Percentiles rank a stretch among this genome's conserved stretches.
Conservation (phyloP, 2,797 vertebrate genomes). For the Neopelma chrysocephalum region DNA sequence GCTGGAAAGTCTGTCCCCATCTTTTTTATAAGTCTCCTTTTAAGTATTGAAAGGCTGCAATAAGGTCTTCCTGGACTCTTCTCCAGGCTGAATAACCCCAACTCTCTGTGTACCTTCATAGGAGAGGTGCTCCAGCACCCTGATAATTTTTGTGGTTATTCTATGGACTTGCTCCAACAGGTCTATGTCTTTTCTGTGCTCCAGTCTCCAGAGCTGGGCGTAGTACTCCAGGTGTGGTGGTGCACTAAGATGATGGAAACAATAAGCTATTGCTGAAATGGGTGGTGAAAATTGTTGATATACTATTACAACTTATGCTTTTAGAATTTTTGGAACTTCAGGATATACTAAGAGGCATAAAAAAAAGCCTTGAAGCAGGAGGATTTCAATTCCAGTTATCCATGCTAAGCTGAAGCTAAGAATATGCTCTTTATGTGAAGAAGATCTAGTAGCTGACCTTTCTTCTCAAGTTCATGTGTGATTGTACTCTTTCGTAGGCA, state of each 20-base stretch:
- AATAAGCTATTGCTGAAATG: background rate
- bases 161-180: background rate
- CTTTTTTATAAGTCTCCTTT: background rate
- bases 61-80: background rate
- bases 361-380: background rate
- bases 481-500: background rate
- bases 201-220: fast-evolving
- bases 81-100: background rate
- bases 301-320: background rate
- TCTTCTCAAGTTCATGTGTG: background rate
- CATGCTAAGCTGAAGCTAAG: background rate
- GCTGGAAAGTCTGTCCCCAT: background rate
- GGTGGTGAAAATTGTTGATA: background rate
- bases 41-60: background rate
- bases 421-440: background rate
- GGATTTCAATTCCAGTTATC: background rate
- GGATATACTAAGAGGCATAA: background rate
- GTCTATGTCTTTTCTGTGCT: background rate
- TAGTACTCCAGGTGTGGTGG: background rate
- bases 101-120: background rate
- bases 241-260: background rate
- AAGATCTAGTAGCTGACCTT: background rate
- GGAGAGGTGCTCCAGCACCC: background rate
- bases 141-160: background rate
- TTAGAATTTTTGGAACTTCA: conserved; percentile 7